A percentile compares a stretch with the other conserved stretches of the same genome.
These are phyloP conservation scores for Maconellicoccus hirsutus DNA, from an alignment of 1,140 invertebrate genomes.

Conservation along the genomic window DNA sequence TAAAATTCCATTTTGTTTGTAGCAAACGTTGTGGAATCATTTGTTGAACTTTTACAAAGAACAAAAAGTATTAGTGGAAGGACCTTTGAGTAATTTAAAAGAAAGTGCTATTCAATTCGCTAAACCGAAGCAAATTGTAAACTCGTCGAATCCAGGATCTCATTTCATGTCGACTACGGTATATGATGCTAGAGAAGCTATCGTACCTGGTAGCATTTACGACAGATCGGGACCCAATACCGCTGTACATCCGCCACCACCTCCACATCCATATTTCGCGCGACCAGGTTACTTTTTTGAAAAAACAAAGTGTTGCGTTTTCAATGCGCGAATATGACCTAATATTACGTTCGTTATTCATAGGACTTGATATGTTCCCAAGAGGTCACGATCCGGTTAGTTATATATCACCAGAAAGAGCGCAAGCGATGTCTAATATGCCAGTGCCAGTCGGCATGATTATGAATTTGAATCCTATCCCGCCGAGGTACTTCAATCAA, in stretches of 20 bases:
- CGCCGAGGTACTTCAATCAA: slow-evolving; percentile 76
- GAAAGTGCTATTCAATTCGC: slow-evolving; percentile 94
- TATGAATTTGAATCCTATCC: slow-evolving; percentile 81
- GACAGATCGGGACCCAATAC: slow-evolving; percentile 41
- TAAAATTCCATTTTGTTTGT: slow-evolving; percentile 28
- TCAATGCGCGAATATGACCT: background rate
- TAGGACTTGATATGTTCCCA: slow-evolving; percentile 44
- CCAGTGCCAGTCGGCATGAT: slow-evolving; percentile 92
- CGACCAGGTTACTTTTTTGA: background rate
- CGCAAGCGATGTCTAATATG: slow-evolving; percentile 61
- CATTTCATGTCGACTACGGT: slow-evolving; percentile 95
- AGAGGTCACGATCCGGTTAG: slow-evolving; percentile 80
- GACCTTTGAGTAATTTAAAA: slow-evolving; percentile 92
- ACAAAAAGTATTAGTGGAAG: slow-evolving; percentile 93
- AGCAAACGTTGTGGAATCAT: slow-evolving; percentile 97
- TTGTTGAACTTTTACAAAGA: slow-evolving; percentile 96
- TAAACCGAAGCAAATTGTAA: slow-evolving; percentile 90
- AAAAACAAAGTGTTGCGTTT: no score
- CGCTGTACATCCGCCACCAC: slow-evolving; percentile 33
- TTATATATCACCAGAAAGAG: slow-evolving; percentile 78
- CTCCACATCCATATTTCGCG: slow-evolving; percentile 3
- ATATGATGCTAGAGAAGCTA: slow-evolving; percentile 79
- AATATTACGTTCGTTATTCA: slow-evolving; percentile 33
- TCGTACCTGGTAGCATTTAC: slow-evolving; percentile 75
- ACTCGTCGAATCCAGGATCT: slow-evolving; percentile 85